Percentiles rank a stretch among this genome's conserved stretches.
Evolutionary conservation across 2,797 vertebrate species (phyloP).

Genomic region (Sebastolobus alascanus): DNA sequence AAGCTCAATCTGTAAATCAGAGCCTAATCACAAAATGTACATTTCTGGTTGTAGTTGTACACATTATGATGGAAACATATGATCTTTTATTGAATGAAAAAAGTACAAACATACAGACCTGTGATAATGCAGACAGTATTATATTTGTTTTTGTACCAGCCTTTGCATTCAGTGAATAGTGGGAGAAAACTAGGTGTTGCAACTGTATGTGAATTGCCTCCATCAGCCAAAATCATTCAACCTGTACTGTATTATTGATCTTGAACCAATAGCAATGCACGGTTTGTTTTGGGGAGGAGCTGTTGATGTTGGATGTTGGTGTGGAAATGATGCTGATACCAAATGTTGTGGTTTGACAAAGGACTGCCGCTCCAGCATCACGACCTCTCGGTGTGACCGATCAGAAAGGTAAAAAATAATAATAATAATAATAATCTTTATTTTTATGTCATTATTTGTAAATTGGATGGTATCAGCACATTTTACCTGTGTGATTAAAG

Average conservation of each 20-base stretch:
- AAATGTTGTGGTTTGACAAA: slow-evolving; percentile 45
- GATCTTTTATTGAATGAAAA: background rate
- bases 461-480: background rate
- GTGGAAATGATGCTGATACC: slow-evolving; percentile 49
- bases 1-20: background rate
- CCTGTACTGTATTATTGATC: slow-evolving; percentile 68
- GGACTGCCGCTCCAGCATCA: slow-evolving; percentile 47
- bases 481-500: slow-evolving; percentile 1
- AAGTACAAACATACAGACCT: background rate
- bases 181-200: slow-evolving; percentile 16
- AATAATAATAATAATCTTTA: background rate
- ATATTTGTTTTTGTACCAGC: slow-evolving; percentile 2
- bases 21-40: background rate
- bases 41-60: background rate
- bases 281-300: slow-evolving; percentile 64
- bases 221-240: slow-evolving; percentile 76
- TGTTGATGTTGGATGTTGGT: slow-evolving; percentile 25
- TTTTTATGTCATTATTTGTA: background rate
- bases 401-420: slow-evolving; percentile 59
- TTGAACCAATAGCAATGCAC: slow-evolving; percentile 66
- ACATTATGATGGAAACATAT: background rate
- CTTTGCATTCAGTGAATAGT: slow-evolving; percentile 43
- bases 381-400: slow-evolving; percentile 19
- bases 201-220: slow-evolving; percentile 45
- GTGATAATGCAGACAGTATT: background rate